Base-by-base conservation (phyloP, 2,797 vertebrate species). In the Melanotaenia parkinsoni region DNA sequence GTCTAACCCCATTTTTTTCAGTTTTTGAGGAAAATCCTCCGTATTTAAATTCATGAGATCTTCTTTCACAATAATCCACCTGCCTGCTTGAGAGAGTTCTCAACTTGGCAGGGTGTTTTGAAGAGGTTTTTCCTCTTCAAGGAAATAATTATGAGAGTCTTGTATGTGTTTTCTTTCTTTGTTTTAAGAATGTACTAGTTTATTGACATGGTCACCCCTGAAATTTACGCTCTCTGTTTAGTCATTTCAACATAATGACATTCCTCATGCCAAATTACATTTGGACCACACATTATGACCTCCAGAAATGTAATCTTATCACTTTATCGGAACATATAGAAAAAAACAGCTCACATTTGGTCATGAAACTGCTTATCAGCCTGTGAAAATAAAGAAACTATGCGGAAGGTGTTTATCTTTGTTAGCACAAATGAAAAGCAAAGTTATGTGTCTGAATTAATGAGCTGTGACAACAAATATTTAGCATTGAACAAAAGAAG, bases 351-450 rank as follows among this genome's bases (percentile, higher is more conserved):
- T 0, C 12, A 57, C 54, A 20, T 30, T 57, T 32, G 6, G 54
- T 18, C 26, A 57, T 32, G 16, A 57, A 53, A 28, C 51, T 7
- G 51, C 51, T 54, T 28, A 54, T 54, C 51, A 28, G 51, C 51
- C 24, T 54, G 51, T 13, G 51, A 54, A 57, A 57, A 57, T 57
- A 30, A 57, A 57, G 54, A 30, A 57, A 57, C 16, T 20, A 32
- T 32, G 28, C 16, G 6, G 8, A 30, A 57, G 28, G 18, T 57
- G 28, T 16, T 32, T 57, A 24, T 51, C 10, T 22, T 50, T 50
- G 45, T n/a, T 50, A 10, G n/a, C 45, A 50, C 45, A 51, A 51
- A 11, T 22, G 10, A 30, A 56, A 56, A 18, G 51, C 26, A 56
- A 56, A 57, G 8, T 18, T 30, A 14, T 56, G 28, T 32, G 26